phyloP scores from a whole-genome alignment of 2,113 vertebrate species.

The Corythaixoides concolor region DNA sequence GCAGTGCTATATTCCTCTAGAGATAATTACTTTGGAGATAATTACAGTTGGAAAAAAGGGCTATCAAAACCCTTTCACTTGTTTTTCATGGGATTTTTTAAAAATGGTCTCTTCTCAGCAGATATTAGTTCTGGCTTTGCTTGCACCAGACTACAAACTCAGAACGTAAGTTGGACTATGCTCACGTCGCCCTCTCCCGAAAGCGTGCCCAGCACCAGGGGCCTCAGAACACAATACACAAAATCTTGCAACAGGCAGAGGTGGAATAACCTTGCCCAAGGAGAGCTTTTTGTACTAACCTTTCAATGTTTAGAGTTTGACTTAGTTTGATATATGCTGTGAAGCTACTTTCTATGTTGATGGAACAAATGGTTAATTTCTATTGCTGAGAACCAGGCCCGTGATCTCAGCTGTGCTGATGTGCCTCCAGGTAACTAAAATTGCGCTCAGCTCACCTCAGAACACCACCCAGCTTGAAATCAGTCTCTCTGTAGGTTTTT shows the following conservation, averaged over 20 bases:
- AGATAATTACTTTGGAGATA: constrained; percentile 50
- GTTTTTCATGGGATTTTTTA: not conserved
- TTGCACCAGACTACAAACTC: not conserved
- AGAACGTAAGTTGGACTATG: not conserved
- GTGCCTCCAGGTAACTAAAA: not conserved
- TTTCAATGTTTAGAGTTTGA: not conserved
- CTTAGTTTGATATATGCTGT: too few species aligned
- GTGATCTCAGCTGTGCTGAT: not conserved
- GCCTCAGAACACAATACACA: not conserved
- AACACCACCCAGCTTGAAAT: not conserved
- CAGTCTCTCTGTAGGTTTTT: not conserved
- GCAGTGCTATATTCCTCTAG: not conserved
- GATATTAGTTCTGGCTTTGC: not conserved
- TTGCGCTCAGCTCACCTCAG: not conserved
- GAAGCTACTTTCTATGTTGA: too few species aligned
- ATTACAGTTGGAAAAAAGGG: constrained; percentile 3
- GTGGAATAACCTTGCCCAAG: not conserved
- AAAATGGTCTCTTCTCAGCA: not conserved
- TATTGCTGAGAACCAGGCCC: not conserved
- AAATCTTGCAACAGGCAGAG: not conserved
- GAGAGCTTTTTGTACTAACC: not conserved
- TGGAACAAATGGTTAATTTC: not conserved
- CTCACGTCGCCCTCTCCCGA: not conserved
- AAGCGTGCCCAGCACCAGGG: not conserved
- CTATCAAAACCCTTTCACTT: not conserved